Base-by-base conservation (phyloP, 2,797 vertebrate genomes). In the Amphiprion clarkii region DNA sequence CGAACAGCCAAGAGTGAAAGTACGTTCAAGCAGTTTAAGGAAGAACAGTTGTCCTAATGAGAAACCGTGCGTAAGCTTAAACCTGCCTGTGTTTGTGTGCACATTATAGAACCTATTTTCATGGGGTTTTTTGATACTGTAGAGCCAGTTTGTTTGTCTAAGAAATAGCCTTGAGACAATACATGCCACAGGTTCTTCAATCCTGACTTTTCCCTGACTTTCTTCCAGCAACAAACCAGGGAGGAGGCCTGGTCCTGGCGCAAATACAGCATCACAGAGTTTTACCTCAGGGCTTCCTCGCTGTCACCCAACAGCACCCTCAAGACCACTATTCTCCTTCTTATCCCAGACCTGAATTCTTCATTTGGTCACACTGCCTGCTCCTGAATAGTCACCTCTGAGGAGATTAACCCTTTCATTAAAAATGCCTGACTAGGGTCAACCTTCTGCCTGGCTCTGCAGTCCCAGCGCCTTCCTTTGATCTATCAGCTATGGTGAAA, bases 351-450 rank as follows among this genome's bases (percentile, higher is more conserved):
- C 94, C 96, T 95, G 96, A 96, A 96, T 97, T 94, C 96, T 98
- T 96, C 96, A 94, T 98, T 99, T 98, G 97, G 98, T 99, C 98
- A 99, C 98, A 99, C 95, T 96, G 95, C 95, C 94, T 97, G 97
- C 96, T 96, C 92, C 94, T 99, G 96, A 98, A 98, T 98, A 94
- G 96, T 98, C 96, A 98, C 96, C 97, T 97, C 96, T 93, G 96
- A 98, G 95, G 96, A 99, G 98, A 98, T 99, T 99, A 99, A 99
- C 98, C 98, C 98, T 97, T 99, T 98, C 97, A 98, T 98, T 98
- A 97, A 96, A 95, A 97, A 97, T 95, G 95, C 96, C 94, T 95
- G 93, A 95, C 95, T 92, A 92, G 96, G 98, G 98, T 99, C 97
- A 99, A 96, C 96, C 96, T 95, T 95, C 96, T 84, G 96, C 95